Evolutionary conservation across 2,797 vertebrate species (phyloP).

Genomic region (Phylloscopus collybita): DNA sequence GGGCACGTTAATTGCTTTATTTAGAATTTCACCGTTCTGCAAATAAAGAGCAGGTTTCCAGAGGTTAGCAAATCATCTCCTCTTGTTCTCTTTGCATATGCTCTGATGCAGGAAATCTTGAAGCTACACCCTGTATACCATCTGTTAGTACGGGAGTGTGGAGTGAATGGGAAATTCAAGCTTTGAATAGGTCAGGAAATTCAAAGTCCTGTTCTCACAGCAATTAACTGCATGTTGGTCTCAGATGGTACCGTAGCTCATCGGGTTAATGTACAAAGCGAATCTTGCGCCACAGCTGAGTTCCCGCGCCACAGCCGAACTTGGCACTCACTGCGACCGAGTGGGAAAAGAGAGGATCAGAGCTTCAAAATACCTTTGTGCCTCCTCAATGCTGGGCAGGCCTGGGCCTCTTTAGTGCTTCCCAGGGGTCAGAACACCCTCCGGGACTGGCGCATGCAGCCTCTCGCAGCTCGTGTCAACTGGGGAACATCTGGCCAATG

Average conservation of each 20-base stretch:
- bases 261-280: neutral
- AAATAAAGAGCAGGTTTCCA: constrained; percentile 12
- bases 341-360: constrained; percentile 1
- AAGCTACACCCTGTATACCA: constrained; percentile 10
- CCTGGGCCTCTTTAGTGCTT: constrained; percentile 55
- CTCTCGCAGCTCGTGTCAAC: constrained; percentile 2
- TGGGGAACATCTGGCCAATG: constrained; percentile 57
- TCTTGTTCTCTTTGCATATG: neutral
- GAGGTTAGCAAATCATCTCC: neutral
- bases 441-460: neutral
- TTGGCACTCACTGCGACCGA: neutral
- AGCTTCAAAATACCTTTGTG: constrained; percentile 59
- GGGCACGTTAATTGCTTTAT: neutral
- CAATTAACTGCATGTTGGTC: constrained; percentile 53
- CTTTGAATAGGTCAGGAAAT: constrained; percentile 55
- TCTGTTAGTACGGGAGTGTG: neutral
- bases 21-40: neutral
- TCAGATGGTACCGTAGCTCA: constrained; percentile 46
- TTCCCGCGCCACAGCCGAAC: neutral
- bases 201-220: constrained; percentile 46
- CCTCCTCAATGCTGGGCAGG: constrained; percentile 2
- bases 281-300: constrained; percentile 47
- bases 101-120: neutral
- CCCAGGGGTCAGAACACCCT: constrained; percentile 63
- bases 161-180: constrained; percentile 32